These are phyloP conservation scores for Ectropis grisescens DNA, from an alignment of 1,140 invertebrate species.

Conservation along the genomic window DNA sequence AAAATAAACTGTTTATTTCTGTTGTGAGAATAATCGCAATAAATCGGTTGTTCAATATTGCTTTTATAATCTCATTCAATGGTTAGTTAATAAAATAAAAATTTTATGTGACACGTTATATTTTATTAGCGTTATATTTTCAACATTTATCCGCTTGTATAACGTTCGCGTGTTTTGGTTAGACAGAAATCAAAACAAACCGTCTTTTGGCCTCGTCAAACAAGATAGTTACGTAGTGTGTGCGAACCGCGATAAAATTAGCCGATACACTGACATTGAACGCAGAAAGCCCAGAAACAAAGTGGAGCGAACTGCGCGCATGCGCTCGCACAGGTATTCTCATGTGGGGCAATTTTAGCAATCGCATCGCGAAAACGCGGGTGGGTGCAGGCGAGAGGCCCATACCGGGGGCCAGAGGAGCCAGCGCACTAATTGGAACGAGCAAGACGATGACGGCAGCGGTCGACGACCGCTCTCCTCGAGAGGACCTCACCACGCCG, in stretches of 20 bases:
- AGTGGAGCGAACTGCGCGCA: constrained; percentile 44
- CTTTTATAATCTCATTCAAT: too few species aligned
- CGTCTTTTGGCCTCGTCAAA: constrained; percentile 49
- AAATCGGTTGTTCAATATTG: too few species aligned
- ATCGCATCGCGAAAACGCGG: constrained; percentile 23
- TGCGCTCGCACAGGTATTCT: constrained; percentile 44
- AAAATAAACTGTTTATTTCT: too few species aligned
- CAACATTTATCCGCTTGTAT: constrained; percentile 12
- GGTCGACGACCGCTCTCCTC: constrained; percentile 43
- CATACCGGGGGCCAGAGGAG: constrained; percentile 17
- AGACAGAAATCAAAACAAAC: constrained; percentile 56
- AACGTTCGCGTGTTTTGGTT: constrained; percentile 24
- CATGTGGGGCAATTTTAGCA: constrained; percentile 38
- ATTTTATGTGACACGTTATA: too few species aligned
- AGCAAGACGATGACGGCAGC: constrained; percentile 25
- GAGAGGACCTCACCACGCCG: too few species aligned
- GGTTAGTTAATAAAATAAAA: too few species aligned
- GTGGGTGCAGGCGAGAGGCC: constrained; percentile 26
- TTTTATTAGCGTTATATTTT: too few species aligned
- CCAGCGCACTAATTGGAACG: constrained; percentile 25
- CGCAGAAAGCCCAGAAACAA: constrained; percentile 63
- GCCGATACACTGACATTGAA: constrained; percentile 66
- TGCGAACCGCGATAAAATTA: constrained; percentile 61
- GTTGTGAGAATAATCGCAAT: too few species aligned
- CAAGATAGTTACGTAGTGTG: constrained; percentile 49